Evolutionary conservation across 1,140 invertebrate species (phyloP).

Genomic region (Pogonomyrmex barbatus): DNA sequence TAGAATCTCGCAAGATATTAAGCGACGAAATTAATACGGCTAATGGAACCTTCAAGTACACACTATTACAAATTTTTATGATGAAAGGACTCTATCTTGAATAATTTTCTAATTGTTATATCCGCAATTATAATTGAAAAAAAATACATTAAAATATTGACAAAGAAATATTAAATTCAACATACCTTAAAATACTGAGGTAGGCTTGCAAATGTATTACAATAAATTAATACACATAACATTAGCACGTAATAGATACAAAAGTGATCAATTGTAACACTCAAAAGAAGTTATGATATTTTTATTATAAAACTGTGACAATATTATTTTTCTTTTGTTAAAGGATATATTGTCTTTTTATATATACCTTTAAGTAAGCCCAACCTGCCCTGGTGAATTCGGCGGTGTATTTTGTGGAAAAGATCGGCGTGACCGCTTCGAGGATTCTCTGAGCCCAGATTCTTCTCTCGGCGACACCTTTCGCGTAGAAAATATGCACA

Average conservation of each 20-base stretch:
- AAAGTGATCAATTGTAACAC: background rate
- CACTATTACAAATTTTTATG: background rate
- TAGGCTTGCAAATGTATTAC: conserved; percentile 45
- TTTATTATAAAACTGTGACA: background rate
- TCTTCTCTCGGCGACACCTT: conserved; percentile 86
- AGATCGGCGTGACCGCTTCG: conserved; percentile 88
- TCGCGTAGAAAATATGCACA: conserved; percentile 87
- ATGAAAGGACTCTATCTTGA: background rate
- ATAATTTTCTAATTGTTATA: conserved; percentile 12
- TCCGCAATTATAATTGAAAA: background rate
- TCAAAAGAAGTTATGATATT: background rate
- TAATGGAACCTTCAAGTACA: background rate
- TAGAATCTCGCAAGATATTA: background rate
- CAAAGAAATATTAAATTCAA: background rate
- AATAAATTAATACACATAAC: conserved; percentile 20
- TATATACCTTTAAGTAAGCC: conserved; percentile 89
- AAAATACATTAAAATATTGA: background rate
- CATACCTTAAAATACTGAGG: conserved; percentile 30
- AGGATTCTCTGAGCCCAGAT: conserved; percentile 90
- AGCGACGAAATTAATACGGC: background rate
- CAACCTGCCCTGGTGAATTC: conserved; percentile 89
- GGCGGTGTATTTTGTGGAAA: conserved; percentile 87
- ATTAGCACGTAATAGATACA: background rate
- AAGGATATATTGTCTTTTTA: background rate
- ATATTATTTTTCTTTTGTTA: background rate